phyloP scores from a whole-genome alignment of 2,888 invertebrate species.

The Machimus rusticus region DNA sequence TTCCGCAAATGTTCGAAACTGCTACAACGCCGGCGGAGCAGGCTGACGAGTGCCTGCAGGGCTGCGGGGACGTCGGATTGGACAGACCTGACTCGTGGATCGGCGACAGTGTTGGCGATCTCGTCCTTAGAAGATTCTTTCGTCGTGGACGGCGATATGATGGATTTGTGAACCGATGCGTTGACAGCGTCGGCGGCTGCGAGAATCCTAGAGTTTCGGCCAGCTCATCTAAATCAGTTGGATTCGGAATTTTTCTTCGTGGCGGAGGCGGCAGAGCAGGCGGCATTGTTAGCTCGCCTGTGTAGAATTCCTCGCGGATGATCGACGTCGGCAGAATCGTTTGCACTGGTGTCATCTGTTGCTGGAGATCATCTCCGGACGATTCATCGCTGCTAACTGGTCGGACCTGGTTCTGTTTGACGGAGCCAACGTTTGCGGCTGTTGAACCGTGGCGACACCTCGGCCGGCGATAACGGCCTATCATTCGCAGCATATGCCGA shows the following conservation, averaged over 20 bases:
- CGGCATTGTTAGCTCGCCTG: conserved; percentile 57
- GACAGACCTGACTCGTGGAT: conserved; percentile 76
- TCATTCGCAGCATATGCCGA: conserved; percentile 60
- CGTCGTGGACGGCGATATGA: conserved; percentile 60
- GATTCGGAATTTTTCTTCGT: conserved; percentile 64
- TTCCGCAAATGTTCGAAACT: conserved; percentile 55
- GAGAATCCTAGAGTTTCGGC: conserved; percentile 67
- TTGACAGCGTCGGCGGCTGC: conserved; percentile 56
- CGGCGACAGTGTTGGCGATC: conserved; percentile 71
- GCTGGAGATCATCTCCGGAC: conserved; percentile 42
- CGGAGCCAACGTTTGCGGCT: conserved; percentile 44
- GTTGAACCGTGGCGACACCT: conserved; percentile 54
- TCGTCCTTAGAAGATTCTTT: conserved; percentile 64
- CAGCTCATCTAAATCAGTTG: conserved; percentile 65
- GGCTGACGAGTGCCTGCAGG: conserved; percentile 60
- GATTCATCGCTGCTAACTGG: conserved; percentile 51
- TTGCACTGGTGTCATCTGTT: conserved; percentile 51
- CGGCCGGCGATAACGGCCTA: conserved; percentile 59
- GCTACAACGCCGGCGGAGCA: conserved; percentile 58
- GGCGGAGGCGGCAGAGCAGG: conserved; percentile 63
- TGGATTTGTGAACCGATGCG: conserved; percentile 54
- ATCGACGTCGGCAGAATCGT: conserved; percentile 59
- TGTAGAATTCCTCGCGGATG: conserved; percentile 54
- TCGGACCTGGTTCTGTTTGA: conserved; percentile 63
- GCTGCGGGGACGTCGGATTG: conserved; percentile 72